Evolutionary conservation across 2,888 invertebrate genomes (phyloP), one percentile per base, ranked within the genome.

Genomic region (Spisula solida): DNA sequence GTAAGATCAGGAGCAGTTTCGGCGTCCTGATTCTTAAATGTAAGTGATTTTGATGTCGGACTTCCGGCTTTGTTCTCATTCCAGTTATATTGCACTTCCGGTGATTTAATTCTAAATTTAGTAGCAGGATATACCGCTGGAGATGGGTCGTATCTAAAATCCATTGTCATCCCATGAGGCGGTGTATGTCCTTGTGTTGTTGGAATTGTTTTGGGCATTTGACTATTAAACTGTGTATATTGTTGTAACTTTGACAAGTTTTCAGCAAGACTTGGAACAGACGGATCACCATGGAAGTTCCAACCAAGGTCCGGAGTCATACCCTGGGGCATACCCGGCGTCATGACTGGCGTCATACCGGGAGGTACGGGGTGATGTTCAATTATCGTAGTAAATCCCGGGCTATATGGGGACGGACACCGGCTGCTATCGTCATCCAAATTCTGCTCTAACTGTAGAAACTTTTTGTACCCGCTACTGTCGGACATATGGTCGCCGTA

Each of bases 381-480:
- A 12, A 91, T 86, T 12, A 92, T 91, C 0, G 92, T 92, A 8
- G 92, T 92, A 81, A 92, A 92, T 4, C 92, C 92, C 10, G 91
- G 92, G 41, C 91, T 89, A 86, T 92, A 92, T 0, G 92, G 92
- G 5, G 92, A 92, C 8, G 91, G 92, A 81, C 91, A 93, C 20
- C 91, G 90, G 86, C 90, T 90, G 1, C 91, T 89, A 66, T 93
- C 93, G 87, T 94, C 94, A 75, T 93, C 93, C 0, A 93, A 87
- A 70, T 91, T 92, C n/a, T 93, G 90, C 70, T 94, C 94, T 75
- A 94, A 82, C 66, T 92, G 89, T 56, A 94, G 85, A 75, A 92
- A 94, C 80, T 93, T 90, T 55, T 94, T 94, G 88, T 93, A 94
- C 48, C 93, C 91, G 48, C 94, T 93, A 8, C 93, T 92, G 34